Conservation (phyloP, 1,140 invertebrate species). For the Lycorma delicatula region DNA sequence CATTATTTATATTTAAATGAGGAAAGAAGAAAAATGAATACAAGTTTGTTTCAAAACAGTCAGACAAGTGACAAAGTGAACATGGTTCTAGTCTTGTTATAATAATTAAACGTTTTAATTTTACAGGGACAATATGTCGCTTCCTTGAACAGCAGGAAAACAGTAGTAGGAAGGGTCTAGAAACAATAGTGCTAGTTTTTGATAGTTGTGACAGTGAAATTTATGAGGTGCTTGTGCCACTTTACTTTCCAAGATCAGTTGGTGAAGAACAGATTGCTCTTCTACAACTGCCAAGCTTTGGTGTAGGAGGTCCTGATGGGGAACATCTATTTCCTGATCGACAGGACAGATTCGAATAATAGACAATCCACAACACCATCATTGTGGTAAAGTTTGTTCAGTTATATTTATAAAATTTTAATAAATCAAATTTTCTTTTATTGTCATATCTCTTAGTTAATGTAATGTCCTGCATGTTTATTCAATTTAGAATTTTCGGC, state of each 20-base stretch:
- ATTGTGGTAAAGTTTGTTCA: no score
- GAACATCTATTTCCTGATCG: conserved; percentile 73
- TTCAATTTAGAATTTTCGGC: no score
- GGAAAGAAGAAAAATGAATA: no score
- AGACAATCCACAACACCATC: conserved; percentile 76
- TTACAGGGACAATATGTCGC: conserved; percentile 70
- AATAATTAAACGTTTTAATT: no score
- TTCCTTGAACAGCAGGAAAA: conserved; percentile 84
- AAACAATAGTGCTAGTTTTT: conserved; percentile 65
- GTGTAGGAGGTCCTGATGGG: conserved; percentile 64
- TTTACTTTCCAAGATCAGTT: conserved; percentile 79
- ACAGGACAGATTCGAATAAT: conserved; percentile 85
- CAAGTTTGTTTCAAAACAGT: no score
- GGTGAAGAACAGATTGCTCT: conserved; percentile 68
- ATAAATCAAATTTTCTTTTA: no score
- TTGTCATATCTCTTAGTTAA: no score
- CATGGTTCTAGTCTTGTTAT: no score
- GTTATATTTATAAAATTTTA: no score
- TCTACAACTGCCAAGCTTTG: conserved; percentile 62
- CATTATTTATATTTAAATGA: no score
- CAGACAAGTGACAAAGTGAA: no score
- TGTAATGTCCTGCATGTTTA: no score
- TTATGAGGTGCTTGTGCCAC: conserved; percentile 68
- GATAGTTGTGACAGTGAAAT: conserved; percentile 62
- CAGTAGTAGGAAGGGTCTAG: conserved; percentile 47